Base-by-base conservation (phyloP, 2,113 vertebrate genomes). In the Uria aalge region DNA sequence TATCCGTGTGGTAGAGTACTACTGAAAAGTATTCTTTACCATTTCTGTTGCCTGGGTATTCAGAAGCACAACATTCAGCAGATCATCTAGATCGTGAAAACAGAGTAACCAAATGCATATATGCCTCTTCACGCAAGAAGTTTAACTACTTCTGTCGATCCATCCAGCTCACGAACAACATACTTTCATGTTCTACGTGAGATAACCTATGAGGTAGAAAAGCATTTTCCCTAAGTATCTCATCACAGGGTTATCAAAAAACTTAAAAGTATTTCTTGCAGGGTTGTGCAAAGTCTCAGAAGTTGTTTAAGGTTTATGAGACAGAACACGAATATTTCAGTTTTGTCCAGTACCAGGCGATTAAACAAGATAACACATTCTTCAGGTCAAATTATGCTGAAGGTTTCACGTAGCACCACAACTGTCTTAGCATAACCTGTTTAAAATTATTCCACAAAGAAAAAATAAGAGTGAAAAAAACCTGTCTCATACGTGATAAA, bases 371-470 rank as follows among this genome's bases (percentile, higher is more conserved):
- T 13, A 72, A 57, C 4, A 17, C n/a, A 57, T 32, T 80, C 34
- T 74, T 66, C 45, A 53, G 29, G 19, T 80, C 53, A 82, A 82
- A 73, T 53, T 50, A 50, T 11, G n/a, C 24, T 83, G 15, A 19
- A 74, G 34, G 21, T 55, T 87, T 72, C 56, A 87, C 0, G 0
- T 7, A 55, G 47, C 36, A 66, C 12, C 5, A 0, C 4, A 86
- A 77, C 15, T 63, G 11, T 75, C 64, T 63, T 29, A 50, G 22
- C 34, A 48, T 27, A 89, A 78, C 20, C 7, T 26, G 8, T 13
- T 82, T 36, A 68, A 64, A 81, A 88, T 26, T 47, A n/a, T 55
- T 48, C 57, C 47, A 90, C 17, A 55, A 67, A 32, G 12, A 5
- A 78, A 81, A 57, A 43, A 4, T 7, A 52, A 59, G 56, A 67